These are phyloP conservation scores for Coelogynopora nodosa DNA, from an alignment of 2,888 invertebrate species.

Conservation along the genomic window DNA sequence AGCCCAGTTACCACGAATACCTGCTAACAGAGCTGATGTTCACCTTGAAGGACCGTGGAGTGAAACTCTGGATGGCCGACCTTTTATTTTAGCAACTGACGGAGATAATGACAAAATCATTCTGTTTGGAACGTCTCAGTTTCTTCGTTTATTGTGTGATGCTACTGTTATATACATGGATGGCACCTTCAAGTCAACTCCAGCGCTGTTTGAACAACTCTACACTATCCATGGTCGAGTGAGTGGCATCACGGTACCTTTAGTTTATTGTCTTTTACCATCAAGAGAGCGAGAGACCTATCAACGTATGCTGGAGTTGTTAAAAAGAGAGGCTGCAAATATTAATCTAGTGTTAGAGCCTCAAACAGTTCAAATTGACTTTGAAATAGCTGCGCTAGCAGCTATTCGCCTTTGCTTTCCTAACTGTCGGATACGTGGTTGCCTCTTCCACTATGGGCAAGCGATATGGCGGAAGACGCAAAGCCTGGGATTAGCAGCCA, in stretches of 20 bases:
- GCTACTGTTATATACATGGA: background rate
- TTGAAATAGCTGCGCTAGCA: background rate
- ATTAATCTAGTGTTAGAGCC: background rate
- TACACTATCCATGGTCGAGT: background rate
- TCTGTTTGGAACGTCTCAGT: no score
- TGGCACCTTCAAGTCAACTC: background rate
- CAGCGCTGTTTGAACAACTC: background rate
- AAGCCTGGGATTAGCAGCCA: no score
- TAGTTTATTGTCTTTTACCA: no score
- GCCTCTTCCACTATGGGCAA: no score
- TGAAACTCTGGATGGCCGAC: background rate
- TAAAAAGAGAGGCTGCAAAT: background rate
- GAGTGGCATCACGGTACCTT: background rate
- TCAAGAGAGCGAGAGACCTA: no score
- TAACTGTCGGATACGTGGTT: background rate
- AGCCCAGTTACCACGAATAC: no score
- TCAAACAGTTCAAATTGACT: background rate
- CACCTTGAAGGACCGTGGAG: no score
- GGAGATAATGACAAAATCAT: background rate
- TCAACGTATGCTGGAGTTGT: background rate
- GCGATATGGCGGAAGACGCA: background rate
- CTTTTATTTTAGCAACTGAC: background rate
- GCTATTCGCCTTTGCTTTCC: background rate
- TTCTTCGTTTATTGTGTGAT: background rate
- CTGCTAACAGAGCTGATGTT: no score